Base-by-base conservation (phyloP, 2,113 vertebrate species). In the Odocoileus virginianus region DNA sequence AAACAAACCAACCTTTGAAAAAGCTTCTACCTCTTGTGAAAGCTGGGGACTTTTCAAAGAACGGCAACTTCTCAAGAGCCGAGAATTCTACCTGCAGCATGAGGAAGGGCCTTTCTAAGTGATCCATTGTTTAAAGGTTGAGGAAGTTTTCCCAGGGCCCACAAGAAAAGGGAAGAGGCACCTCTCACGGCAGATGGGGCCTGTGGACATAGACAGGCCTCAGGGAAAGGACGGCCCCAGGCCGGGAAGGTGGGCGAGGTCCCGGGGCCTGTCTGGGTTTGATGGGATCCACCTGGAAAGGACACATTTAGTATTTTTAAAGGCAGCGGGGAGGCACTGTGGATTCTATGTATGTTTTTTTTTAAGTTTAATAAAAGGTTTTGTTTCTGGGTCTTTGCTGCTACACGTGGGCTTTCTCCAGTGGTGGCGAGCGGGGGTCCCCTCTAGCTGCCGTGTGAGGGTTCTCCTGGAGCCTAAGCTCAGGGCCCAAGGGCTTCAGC, bases 1-100 rank as follows among this genome's bases (percentile, higher is more conserved):
- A 91, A 25, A 91, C 33, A 88, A 92, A 58, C 27, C 40, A 64
- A 52, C 61, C 86, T 93, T 43, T 87, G 64, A 50, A 27, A 61
- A 90, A 43, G 36, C 82, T 87, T 52, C 25, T 61, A 85, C 92
- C 16, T 76, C 84, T 23, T 87, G 54, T 61, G 87, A 96, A 98
- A 94, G 47, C 64, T 78, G 60, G 91, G 61, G 60, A 61, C 83
- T 58, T 98, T 90, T 47, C 94, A 71, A 89, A 87, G 79, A 96
- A 95, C 4, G 21, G 67, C 58, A 87, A 55, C 71, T 61, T 94
- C 91, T 78, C 45, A 82, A 93, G 78, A 30, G 91, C 74, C 43
- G 13, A 13, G 58, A 84, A 47, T 74, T 95, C 55, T 87, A 91
- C 78, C 82, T 86, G 61, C n/a, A 89, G 27, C 17, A 1, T 3